Conservation (phyloP, 2,888 invertebrate species). For the Catocala sponsa region DNA sequence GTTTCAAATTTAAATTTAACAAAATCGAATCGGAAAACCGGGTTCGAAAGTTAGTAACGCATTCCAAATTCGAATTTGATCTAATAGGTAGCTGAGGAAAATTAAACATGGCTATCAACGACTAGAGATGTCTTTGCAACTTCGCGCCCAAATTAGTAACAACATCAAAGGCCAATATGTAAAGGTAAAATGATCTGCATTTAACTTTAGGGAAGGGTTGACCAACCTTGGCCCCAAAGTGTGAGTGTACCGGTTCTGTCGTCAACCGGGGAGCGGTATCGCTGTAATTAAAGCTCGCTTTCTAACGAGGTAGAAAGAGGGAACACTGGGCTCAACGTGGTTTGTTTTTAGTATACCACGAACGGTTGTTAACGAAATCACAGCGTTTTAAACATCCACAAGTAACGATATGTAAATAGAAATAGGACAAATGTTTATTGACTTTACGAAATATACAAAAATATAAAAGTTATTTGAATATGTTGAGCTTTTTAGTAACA, state of each 20-base stretch:
- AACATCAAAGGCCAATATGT: constrained; percentile 13
- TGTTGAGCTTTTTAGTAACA: no score
- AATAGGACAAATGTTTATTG: background rate
- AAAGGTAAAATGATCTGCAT: constrained; percentile 3
- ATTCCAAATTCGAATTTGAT: constrained; percentile 21
- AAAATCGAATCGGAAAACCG: constrained; percentile 34
- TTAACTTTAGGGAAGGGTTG: background rate
- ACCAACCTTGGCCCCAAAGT: constrained; percentile 17
- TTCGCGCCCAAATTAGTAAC: constrained; percentile 7
- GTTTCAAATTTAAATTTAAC: constrained; percentile 16
- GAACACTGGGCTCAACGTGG: constrained; percentile 3
- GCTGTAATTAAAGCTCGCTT: constrained; percentile 35
- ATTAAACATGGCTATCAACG: constrained; percentile 23
- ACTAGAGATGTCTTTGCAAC: constrained; percentile 8
- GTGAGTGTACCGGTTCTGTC: constrained; percentile 14
- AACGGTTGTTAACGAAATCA: background rate
- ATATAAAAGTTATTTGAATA: no score
- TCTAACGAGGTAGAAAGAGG: constrained; percentile 21
- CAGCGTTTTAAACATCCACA: background rate
- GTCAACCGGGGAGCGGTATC: constrained; percentile 19
- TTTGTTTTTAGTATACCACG: constrained; percentile 20
- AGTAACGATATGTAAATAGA: background rate
- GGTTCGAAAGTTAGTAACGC: constrained; percentile 24
- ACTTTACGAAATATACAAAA: no score
- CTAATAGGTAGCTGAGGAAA: constrained; percentile 29